Conservation (phyloP, 2,888 invertebrate species). For the Cantharis rufa region DNA sequence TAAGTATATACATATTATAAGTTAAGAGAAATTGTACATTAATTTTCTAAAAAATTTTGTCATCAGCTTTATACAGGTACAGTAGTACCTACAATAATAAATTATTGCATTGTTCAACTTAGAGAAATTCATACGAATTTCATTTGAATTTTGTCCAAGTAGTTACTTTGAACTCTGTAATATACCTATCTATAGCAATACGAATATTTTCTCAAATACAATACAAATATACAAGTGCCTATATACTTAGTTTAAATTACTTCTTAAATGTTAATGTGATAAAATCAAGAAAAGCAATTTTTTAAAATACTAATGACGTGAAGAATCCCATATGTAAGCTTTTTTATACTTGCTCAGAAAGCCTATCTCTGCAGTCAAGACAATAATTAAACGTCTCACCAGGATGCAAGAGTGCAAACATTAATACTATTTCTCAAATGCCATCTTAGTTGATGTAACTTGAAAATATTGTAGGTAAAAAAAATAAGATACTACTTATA, state of each 20-base stretch:
- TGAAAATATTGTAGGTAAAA: not conserved
- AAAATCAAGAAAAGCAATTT: not conserved
- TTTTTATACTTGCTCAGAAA: slow-evolving; percentile 46
- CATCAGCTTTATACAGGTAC: too few relatives aligned
- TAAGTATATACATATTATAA: too few relatives aligned
- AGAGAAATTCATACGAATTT: too few relatives aligned
- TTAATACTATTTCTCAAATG: not conserved
- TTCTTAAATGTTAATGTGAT: not conserved
- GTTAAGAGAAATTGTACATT: too few relatives aligned
- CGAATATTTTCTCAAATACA: too few relatives aligned
- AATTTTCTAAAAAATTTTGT: too few relatives aligned
- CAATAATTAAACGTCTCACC: slow-evolving; percentile 28
- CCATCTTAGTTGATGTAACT: not conserved
- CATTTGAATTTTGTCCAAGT: too few relatives aligned
- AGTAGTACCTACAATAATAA: too few relatives aligned
- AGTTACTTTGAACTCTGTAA: too few relatives aligned
- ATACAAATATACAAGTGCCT: too few relatives aligned
- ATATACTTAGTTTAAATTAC: not conserved
- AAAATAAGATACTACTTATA: not conserved
- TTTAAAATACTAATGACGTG: not conserved
- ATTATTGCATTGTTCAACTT: too few relatives aligned
- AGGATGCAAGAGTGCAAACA: slow-evolving; percentile 6
- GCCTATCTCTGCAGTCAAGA: slow-evolving; percentile 34
- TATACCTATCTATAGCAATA: too few relatives aligned
- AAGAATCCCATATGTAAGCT: slow-evolving; percentile 44